Percentiles rank a stretch among this genome's conserved stretches.
Evolutionary conservation across 2,888 invertebrate genomes (phyloP).

Genomic region (Cyrtodaria siliqua): DNA sequence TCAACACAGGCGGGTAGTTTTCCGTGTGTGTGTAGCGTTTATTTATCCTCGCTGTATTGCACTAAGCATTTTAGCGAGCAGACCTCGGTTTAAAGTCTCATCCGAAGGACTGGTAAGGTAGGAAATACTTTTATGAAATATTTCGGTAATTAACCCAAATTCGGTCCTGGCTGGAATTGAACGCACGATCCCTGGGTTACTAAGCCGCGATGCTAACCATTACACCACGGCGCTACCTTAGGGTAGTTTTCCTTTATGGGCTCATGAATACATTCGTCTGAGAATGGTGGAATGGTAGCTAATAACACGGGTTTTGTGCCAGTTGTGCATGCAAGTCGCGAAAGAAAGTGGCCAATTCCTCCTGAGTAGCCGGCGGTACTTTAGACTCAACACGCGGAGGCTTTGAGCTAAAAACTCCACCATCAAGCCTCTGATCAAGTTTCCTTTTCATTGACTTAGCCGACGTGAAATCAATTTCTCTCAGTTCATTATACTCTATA

Average conservation of each 20-base stretch:
- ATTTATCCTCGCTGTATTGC: too few relatives aligned
- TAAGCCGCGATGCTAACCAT: too few relatives aligned
- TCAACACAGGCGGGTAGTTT: not conserved
- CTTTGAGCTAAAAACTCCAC: not conserved
- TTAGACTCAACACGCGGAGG: not conserved
- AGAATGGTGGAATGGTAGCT: not conserved
- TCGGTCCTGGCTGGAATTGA: too few relatives aligned
- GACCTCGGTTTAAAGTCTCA: too few relatives aligned
- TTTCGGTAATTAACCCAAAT: too few relatives aligned
- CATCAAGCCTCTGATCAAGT: constrained; percentile 6
- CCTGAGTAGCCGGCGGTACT: constrained; percentile 8
- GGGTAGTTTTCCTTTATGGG: not conserved
- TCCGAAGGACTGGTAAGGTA: too few relatives aligned
- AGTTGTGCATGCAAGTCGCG: not conserved
- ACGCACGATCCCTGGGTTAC: too few relatives aligned
- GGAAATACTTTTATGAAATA: too few relatives aligned
- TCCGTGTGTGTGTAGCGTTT: too few relatives aligned
- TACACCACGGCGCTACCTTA: too few relatives aligned
- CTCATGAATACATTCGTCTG: not conserved
- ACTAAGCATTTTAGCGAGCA: too few relatives aligned
- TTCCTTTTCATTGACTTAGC: constrained; percentile 19
- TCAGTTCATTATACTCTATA: constrained; percentile 2
- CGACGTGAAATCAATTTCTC: constrained; percentile 15
- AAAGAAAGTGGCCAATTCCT: constrained; percentile 13
- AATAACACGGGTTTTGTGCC: not conserved